Evolutionary conservation across 2,888 invertebrate genomes (phyloP).

Genomic region (Lucinisca nassula): DNA sequence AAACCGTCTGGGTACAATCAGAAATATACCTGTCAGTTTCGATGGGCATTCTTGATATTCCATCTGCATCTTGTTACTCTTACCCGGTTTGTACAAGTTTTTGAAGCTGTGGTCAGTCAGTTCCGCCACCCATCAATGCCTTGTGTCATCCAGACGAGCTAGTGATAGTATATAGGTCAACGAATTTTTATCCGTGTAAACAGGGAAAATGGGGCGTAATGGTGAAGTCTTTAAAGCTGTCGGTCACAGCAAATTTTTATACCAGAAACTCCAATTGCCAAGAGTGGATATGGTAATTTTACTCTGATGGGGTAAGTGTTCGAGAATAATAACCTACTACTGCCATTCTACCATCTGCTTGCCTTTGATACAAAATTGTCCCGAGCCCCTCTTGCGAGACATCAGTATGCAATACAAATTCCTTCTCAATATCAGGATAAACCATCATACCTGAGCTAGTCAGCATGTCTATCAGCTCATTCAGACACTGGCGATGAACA

Average conservation of each 20-base stretch:
- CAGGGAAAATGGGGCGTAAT: slow-evolving; percentile 33
- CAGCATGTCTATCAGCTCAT: slow-evolving; percentile 31
- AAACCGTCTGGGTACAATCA: background rate
- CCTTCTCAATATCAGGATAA: slow-evolving; percentile 33
- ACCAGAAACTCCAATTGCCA: slow-evolving; percentile 27
- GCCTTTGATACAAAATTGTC: slow-evolving; percentile 17
- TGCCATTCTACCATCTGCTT: background rate
- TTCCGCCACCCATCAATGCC: slow-evolving; percentile 17
- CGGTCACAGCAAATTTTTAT: slow-evolving; percentile 34
- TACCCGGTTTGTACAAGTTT: slow-evolving; percentile 25
- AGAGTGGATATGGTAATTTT: slow-evolving; percentile 33
- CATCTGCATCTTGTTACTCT: slow-evolving; percentile 6
- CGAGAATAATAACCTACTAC: slow-evolving; percentile 10
- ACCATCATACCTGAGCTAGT: slow-evolving; percentile 22
- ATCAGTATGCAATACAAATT: slow-evolving; percentile 25
- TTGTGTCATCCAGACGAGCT: background rate
- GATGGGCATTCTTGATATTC: slow-evolving; percentile 5
- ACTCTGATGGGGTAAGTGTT: slow-evolving; percentile 22
- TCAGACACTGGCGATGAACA: slow-evolving; percentile 18
- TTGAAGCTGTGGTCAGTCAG: slow-evolving; percentile 18
- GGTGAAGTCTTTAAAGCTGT: slow-evolving; percentile 27
- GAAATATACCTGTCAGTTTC: slow-evolving; percentile 1
- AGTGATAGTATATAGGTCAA: slow-evolving; percentile 17
- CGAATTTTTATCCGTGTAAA: slow-evolving; percentile 33
- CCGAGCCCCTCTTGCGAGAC: slow-evolving; percentile 17